Conservation (phyloP, 2,888 invertebrate species). For the Blastobasis lacticolella region DNA sequence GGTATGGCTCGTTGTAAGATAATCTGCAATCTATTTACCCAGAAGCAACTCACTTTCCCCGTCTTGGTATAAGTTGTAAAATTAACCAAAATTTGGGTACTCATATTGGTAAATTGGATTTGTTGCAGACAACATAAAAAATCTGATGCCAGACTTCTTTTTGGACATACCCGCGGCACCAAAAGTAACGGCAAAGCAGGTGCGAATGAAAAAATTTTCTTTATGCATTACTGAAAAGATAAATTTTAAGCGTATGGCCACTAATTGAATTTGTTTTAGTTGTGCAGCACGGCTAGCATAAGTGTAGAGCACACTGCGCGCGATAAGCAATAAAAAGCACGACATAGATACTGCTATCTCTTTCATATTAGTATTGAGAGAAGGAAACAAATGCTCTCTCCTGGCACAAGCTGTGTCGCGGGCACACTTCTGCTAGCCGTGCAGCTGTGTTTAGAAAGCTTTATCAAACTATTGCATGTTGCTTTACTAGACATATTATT, state of each 20-base stretch:
- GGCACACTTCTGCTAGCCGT: too few species aligned
- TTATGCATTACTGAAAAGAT: not conserved
- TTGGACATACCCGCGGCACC: slow-evolving; percentile 68
- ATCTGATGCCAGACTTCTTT: slow-evolving; percentile 92
- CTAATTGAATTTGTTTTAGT: too few species aligned
- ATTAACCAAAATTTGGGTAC: too few species aligned
- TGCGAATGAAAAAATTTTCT: slow-evolving; percentile 24
- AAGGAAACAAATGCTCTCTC: too few species aligned
- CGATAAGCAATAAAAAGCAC: too few species aligned
- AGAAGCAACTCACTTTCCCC: not conserved
- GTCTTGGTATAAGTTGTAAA: slow-evolving; percentile 7
- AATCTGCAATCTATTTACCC: not conserved
- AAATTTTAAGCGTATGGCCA: not conserved
- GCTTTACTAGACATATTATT: not conserved
- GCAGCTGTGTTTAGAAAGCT: not conserved
- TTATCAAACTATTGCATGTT: not conserved
- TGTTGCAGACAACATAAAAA: slow-evolving; percentile 73
- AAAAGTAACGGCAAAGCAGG: slow-evolving; percentile 37
- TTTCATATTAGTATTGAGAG: too few species aligned
- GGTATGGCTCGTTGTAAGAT: slow-evolving; percentile 2
- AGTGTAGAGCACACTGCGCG: not conserved
- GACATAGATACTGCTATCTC: too few species aligned
- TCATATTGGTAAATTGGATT: slow-evolving; percentile 33
- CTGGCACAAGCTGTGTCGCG: too few species aligned
- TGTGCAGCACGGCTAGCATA: too few species aligned